phyloP scores from a whole-genome alignment of 92 coral and sea anemone species.

The Metridium senile region DNA sequence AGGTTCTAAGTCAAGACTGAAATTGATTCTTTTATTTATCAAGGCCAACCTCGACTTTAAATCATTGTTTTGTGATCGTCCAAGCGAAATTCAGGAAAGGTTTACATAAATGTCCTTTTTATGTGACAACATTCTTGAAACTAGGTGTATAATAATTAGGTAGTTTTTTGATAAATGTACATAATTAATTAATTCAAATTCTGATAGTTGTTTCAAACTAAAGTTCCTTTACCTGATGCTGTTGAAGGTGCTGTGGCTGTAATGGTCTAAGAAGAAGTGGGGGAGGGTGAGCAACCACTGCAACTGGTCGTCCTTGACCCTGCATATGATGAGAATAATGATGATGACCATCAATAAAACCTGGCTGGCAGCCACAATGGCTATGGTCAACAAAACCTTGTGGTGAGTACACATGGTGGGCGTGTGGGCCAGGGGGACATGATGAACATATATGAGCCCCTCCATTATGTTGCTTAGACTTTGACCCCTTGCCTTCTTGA shows the following conservation, averaged over 20 bases:
- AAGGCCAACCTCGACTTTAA: too few relatives aligned
- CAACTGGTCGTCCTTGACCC: constrained; percentile 71
- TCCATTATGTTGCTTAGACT: constrained; percentile 68
- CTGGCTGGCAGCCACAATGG: constrained; percentile 89
- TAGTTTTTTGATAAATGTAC: too few relatives aligned
- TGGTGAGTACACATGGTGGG: constrained; percentile 82
- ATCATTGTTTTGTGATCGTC: too few relatives aligned
- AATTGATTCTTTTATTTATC: too few relatives aligned
- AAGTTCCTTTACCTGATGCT: constrained; percentile 64
- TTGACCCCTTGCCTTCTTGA: constrained; percentile 61
- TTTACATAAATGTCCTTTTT: too few relatives aligned
- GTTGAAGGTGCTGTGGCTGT: constrained; percentile 88
- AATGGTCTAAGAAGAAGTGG: constrained; percentile 80
- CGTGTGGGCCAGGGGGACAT: constrained; percentile 87
- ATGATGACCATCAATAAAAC: constrained; percentile 76
- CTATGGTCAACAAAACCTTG: constrained; percentile 80
- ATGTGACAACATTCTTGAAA: too few relatives aligned
- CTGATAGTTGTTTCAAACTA: too few relatives aligned
- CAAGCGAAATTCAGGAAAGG: too few relatives aligned
- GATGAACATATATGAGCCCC: constrained; percentile 70
- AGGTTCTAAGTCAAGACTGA: too few relatives aligned
- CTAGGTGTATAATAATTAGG: too few relatives aligned
- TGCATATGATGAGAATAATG: constrained; percentile 80
- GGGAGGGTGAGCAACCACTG: constrained; percentile 86
- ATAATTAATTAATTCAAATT: too few relatives aligned